phyloP scores from a whole-genome alignment of 2,888 invertebrate species.

The Phengaris arion region DNA sequence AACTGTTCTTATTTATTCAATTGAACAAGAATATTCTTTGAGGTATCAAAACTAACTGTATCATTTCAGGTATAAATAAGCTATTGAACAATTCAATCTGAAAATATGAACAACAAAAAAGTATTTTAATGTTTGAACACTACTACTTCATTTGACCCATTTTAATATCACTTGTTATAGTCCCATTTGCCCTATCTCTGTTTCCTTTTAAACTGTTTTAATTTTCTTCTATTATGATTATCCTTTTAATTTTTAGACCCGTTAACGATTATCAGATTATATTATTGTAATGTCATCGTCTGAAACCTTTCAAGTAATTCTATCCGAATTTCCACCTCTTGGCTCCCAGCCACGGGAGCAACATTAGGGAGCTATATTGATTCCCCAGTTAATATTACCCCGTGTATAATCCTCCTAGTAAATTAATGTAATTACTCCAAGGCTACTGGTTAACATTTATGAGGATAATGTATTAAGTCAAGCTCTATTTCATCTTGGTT shows the following conservation, averaged over 20 bases:
- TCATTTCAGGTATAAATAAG: too few relatives aligned
- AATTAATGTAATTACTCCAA: slow-evolving; percentile 10
- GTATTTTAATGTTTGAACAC: too few relatives aligned
- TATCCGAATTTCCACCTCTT: background rate
- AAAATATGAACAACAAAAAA: too few relatives aligned
- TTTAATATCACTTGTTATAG: too few relatives aligned
- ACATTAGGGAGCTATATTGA: background rate
- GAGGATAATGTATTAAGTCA: background rate
- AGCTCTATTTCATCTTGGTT: background rate
- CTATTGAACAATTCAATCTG: too few relatives aligned
- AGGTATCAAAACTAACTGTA: too few relatives aligned
- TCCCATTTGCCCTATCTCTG: background rate
- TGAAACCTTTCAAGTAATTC: background rate
- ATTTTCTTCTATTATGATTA: too few relatives aligned
- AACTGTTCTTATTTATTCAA: too few relatives aligned
- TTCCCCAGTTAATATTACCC: background rate
- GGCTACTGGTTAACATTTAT: slow-evolving; percentile 14
- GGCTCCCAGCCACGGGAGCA: background rate
- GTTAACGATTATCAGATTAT: background rate
- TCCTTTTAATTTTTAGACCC: too few relatives aligned
- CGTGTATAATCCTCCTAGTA: slow-evolving; percentile 11
- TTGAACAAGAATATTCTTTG: too few relatives aligned
- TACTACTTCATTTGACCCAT: too few relatives aligned
- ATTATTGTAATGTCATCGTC: background rate
- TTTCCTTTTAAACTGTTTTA: background rate